Evolutionary conservation across 2,113 vertebrate genomes (phyloP).

Genomic region (Oryctolagus cuniculus): mOryCun1.1 NC_091449.1:63101001-63101500

Average conservation of each 20-base stretch:
- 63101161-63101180: conserved; percentile 11
- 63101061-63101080: background rate
- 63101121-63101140: background rate
- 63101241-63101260: conserved; percentile 29
- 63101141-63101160: background rate
- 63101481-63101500: conserved; percentile 73
- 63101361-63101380: conserved; percentile 86
- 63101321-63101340: conserved; percentile 59
- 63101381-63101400: conserved; percentile 75
- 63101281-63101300: background rate
- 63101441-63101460: conserved; percentile 84
- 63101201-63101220: background rate
- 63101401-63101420: conserved; percentile 77
- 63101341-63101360: conserved; percentile 86
- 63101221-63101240: background rate
- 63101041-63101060: background rate
- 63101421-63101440: conserved; percentile 85
- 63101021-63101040: background rate
- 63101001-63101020: background rate
- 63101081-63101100: background rate
- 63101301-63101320: conserved; percentile 68
- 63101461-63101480: conserved; percentile 81
- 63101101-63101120: background rate
- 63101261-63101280: background rate
- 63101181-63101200: background rate